phyloP scores from a whole-genome alignment of 2,797 vertebrate species.

The Acanthopagrus latus region DNA sequence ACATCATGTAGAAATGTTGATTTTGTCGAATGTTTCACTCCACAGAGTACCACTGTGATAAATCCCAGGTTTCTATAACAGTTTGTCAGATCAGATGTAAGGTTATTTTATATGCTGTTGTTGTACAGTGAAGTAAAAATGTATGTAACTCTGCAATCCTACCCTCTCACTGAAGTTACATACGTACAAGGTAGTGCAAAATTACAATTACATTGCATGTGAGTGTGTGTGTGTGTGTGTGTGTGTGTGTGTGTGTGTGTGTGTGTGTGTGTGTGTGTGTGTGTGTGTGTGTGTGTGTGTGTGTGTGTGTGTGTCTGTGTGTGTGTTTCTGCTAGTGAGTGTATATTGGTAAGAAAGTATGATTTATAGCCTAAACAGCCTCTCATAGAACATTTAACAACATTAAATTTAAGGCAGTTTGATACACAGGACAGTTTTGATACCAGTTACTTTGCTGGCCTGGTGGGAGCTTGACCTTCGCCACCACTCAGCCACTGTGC shows the following conservation, averaged over 20 bases:
- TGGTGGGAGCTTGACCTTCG: slow-evolving; percentile 52
- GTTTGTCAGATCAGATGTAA: too few species aligned
- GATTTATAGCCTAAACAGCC: neutral
- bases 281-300: neutral
- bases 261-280: neutral
- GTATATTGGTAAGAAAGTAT: neutral
- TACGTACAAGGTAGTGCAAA: too few species aligned
- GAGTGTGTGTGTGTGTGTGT: too few species aligned
- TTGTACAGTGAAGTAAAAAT: too few species aligned
- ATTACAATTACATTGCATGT: too few species aligned
- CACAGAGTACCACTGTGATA: too few species aligned
- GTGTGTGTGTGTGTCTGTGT: neutral
- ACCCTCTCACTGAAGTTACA: too few species aligned
- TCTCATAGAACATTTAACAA: neutral
- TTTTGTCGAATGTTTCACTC: too few species aligned
- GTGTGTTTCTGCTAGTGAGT: neutral
- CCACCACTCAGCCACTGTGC: slow-evolving; percentile 27
- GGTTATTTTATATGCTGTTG: too few species aligned
- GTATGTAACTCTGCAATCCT: too few species aligned
- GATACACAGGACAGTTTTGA: neutral
- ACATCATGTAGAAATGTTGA: too few species aligned
- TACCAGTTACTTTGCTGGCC: neutral
- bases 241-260: neutral
- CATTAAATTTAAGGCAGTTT: neutral
- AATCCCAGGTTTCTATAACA: too few species aligned